Base-by-base conservation (phyloP, 2,797 vertebrate genomes). In the Enteromius trimaculatus region DNA sequence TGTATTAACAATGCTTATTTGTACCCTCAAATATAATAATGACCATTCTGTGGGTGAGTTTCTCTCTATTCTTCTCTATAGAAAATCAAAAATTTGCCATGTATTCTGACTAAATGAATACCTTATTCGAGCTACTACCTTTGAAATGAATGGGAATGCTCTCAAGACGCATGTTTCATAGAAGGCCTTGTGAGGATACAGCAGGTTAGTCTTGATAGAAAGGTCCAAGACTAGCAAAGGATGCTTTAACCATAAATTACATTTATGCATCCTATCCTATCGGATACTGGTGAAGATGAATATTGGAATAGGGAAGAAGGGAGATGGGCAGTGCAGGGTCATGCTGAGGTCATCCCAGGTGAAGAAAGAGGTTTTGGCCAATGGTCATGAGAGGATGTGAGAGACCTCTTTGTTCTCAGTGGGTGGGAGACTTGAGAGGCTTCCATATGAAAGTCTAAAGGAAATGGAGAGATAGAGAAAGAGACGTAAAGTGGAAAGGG, bases 321-420 rank as follows among this genome's bases (percentile, higher is more conserved):
- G 42, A 82, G 17, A 31, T 13, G 65, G 77, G 47, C 14, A 44
- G 44, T 64, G 62, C 62, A 34, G 62, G 62, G 62, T 34, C 37
- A 79, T 75, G 71, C 71, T 85, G 80, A 62, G 58, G 60, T 82
- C 87, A 70, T n/a, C 84, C 80, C 80, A 65, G 51, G 51, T 60
- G 31, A 44, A 71, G 47, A 42, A 55, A 51, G n/a, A n/a, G 37
- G 21, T 47, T 62, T 47, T 34, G 76, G 23, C 49, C 62, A 60
- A 55, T 64, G 80, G 87, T 80, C 83, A 85, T 86, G 81, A 86
- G 60, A 42, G 74, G 80, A 81, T 82, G 86, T 83, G 87, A 85
- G 82, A 86, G 84, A 83, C 88, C 83, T 82, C 88, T 93, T 92
- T 91, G 87, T 88, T 90, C 87, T 76, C 80, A 82, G 90, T 89